Evolutionary conservation across 2,888 invertebrate genomes (phyloP), one percentile per base, ranked within the genome.

Genomic region (Miltochrista miniata): DNA sequence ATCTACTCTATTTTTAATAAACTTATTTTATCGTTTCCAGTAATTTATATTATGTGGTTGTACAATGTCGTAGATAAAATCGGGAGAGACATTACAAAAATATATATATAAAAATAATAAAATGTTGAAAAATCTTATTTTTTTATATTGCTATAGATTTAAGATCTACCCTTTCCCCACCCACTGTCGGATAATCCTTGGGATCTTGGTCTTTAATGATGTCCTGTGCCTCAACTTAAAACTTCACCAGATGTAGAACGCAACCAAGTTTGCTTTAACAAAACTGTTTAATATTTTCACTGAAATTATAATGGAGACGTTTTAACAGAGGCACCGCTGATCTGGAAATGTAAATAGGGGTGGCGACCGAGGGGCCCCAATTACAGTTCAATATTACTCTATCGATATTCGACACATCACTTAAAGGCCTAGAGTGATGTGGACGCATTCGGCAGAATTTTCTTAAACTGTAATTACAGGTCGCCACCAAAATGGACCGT

Each of bases 41-140:
- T 91, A 90, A 91, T 90, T 90, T 90, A 91, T 90, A 89, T 84
- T 79, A 85, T 86, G 82, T 85, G 88, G 86, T 90, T 90, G 87
- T 90, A 89, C 85, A 86, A 89, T 90, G 87, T 88, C 89, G 79
- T 79, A 78, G 85, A 83, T 76, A 81, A 85, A 85, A 85, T 81
- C 76, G 77, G 82, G 79, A 76, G 82, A 83, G 88, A 88, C 88
- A 89, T 87, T 87, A 65, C 65, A 68, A 85, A 88, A 84, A 88
- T 52, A 66, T 64, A 63, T 65, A 63, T 64, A 88, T 85, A 86
- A 85, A 88, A 89, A 86, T 61, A 90, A 88, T 87, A 89, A 90
- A 90, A 86, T 74, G 82, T 88, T 88, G 72, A 87, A 89, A 90
- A 87, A 81, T 81, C 83, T 79, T 52, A 68, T 79, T 74, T 74